A percentile compares a stretch with the other conserved stretches of the same genome.
These are phyloP conservation scores for Leucozona laternaria DNA, from an alignment of 2,888 invertebrate genomes.

Conservation along the genomic window DNA sequence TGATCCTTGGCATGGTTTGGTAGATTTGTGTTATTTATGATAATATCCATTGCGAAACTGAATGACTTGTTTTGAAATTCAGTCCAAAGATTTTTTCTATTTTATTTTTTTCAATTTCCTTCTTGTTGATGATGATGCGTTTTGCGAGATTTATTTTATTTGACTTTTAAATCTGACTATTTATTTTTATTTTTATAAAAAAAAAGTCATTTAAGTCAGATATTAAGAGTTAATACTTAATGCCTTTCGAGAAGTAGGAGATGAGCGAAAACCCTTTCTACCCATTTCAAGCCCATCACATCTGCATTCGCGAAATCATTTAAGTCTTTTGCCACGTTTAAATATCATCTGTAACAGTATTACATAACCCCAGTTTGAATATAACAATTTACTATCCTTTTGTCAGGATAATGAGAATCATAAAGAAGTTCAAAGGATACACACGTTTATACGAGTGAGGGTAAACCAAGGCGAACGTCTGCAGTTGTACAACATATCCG, in stretches of 20 bases:
- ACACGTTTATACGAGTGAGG: conserved; percentile 45
- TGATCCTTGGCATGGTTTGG: conserved; percentile 24
- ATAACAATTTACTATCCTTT: conserved; percentile 74
- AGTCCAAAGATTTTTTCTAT: conserved; percentile 20
- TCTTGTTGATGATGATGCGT: background rate
- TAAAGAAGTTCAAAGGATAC: conserved; percentile 74
- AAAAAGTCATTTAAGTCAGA: too few species aligned
- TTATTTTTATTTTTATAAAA: too few species aligned
- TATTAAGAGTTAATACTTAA: too few species aligned
- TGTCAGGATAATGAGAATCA: conserved; percentile 75
- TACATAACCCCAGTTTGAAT: conserved; percentile 67
- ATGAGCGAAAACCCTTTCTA: too few species aligned
- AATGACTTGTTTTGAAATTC: conserved; percentile 66
- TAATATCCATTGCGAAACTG: conserved; percentile 63
- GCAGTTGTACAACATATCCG: conserved; percentile 21
- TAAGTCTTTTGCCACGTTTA: background rate
- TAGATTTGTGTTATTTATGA: conserved; percentile 58
- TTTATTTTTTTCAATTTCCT: background rate
- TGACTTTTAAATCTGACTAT: too few species aligned
- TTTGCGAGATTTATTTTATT: background rate
- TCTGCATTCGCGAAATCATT: background rate
- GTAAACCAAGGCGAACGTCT: conserved; percentile 30
- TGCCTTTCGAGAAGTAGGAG: too few species aligned
- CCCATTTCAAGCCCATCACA: background rate
- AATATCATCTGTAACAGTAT: conserved; percentile 56